Base-by-base conservation (phyloP, 1,140 invertebrate genomes). In the Drosophila murphyi region DNA sequence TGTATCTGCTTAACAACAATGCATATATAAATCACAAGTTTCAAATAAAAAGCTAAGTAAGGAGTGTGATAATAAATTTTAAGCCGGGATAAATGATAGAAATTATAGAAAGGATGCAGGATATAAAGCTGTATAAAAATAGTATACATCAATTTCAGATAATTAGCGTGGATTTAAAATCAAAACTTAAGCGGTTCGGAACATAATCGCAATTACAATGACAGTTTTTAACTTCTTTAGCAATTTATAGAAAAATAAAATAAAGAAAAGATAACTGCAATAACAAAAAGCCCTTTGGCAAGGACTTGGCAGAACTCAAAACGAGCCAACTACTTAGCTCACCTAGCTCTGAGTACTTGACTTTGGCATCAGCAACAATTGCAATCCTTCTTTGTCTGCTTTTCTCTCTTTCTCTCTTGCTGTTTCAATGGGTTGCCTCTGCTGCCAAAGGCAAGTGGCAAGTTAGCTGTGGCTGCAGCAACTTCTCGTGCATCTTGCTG, bases 291-390 rank as follows among this genome's bases (percentile, higher is more conserved):
- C 31, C 6, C 57, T 52, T 60, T 59, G 65, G 29, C 56, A 51
- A 61, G 50, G 20, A 51, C 47, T 52, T 41, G 10, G 6, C 28
- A 39, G 10, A 59, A 29, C 34, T 56, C 35, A 56, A 56, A 28
- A n/a, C 12, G 7, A 28, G 34, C 10, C 35, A 29, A 20, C 31
- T 34, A 35, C 37, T 34, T 34, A 37, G 41, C 61, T 68, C 64
- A 78, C 69, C 74, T 74, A 65, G 55, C 34, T 34, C 37, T 34
- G 39, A 12, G 48, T 65, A 75, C 70, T 83, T 80, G 63, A 72
- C 67, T 83, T 45, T 75, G 81, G 62, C 59, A 78, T 29, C 39
- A 45, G 69, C 63, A 82, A 86, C 80, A 88, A 83, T 88, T 88
- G 82, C 68, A 86, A 57, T 82, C 52, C 52, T 70, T 37, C 61